phyloP scores from a whole-genome alignment of 1,140 invertebrate genomes.

The Drosophila sturtevanti region DNA sequence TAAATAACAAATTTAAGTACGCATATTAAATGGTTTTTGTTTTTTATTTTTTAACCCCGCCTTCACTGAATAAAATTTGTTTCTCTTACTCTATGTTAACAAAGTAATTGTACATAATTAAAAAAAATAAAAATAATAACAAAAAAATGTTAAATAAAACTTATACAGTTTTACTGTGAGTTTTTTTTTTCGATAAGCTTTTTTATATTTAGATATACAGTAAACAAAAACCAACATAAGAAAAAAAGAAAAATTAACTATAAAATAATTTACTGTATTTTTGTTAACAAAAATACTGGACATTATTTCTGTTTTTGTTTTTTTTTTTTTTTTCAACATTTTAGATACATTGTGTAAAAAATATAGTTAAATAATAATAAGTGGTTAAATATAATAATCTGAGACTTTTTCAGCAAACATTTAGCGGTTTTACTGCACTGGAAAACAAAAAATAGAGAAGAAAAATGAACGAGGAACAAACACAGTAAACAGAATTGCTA shows the following conservation, averaged over 20 bases:
- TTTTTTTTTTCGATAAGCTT: not conserved
- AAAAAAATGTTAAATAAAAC: too few relatives aligned
- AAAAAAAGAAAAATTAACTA: not conserved
- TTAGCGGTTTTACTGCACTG: slow-evolving; percentile 12
- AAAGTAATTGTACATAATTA: slow-evolving; percentile 10
- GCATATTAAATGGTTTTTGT: not conserved
- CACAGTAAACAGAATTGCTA: slow-evolving; percentile 3
- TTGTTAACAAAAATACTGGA: not conserved
- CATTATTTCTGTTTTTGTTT: not conserved
- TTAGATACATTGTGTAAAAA: slow-evolving; percentile 15
- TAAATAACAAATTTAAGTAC: not conserved
- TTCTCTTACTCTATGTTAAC: slow-evolving; percentile 1
- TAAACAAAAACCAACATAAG: not conserved
- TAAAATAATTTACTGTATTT: not conserved
- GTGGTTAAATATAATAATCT: not conserved
- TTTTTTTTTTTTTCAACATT: not conserved
- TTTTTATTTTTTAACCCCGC: too few relatives aligned
- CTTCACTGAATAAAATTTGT: slow-evolving; percentile 9
- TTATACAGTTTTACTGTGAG: slow-evolving; percentile 10
- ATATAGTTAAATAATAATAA: not conserved
- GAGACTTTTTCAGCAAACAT: not conserved
- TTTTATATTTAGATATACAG: slow-evolving; percentile 5
- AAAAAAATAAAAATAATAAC: not conserved
- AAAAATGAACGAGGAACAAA: not conserved
- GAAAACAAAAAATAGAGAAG: not conserved